Evolutionary conservation across 23 tunicate species (phyloP), one percentile per base, ranked within the genome.

Genomic region (Aplidium turbinatum): DNA sequence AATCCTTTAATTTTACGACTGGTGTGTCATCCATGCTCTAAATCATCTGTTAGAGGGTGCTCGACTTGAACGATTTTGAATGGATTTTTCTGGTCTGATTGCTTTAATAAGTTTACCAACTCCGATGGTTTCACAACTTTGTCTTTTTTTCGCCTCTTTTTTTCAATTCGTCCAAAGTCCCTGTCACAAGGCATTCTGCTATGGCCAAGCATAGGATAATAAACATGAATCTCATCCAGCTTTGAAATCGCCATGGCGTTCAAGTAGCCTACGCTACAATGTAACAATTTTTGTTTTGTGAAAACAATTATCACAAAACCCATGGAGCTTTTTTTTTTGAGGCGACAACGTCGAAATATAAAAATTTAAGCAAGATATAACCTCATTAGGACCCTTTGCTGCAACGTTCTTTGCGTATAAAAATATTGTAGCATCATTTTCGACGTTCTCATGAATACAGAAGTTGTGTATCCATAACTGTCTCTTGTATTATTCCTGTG

Each of bases 111-210:
- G 24, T 13, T 4, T 4, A 65, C 50, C 72, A 48, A 65, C 38
- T 65, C 50, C 4, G 50, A 65, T 7, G 72, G 72, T 38, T 35
- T 65, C 25, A 38, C 23, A 65, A 65, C 50, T 26, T 65, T 65
- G 72, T 65, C 48, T 38, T 65, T 65, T 21, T 65, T 65, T 16
- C 50, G 48, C 24, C 72, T 22, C 35, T 65, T 65, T 65, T 65
- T 65, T 36, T 65, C 72, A 35, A 65, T 65, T 4, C 31, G 72
- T 35, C 29, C 72, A 65, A 65, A 65, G 24, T 65, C 50, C 22
- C 72, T 4, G 26, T 65, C 72, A 21, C 72, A 65, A 4, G 72
- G 72, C 72, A 65, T 65, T 4, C 72, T 48, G 23, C 72, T 65
- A 21, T 65, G 72, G 24, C 50, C 72, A 7, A 50, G 72, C 19